Evolutionary conservation across 2,888 invertebrate genomes (phyloP), one percentile per base, ranked within the genome.

Genomic region (Lypha dubia): DNA sequence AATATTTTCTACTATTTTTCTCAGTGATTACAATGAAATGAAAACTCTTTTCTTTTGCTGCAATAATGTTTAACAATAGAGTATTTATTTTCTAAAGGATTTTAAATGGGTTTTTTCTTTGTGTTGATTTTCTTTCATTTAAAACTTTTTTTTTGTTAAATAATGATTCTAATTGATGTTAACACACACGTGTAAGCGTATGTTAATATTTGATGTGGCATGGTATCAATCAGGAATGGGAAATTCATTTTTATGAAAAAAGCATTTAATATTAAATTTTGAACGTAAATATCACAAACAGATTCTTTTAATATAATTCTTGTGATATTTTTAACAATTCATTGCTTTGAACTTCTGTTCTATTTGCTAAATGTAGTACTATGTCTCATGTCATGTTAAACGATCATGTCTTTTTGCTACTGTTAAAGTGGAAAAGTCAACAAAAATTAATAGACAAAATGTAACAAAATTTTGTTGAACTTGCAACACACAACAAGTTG

Each of bases 381-480:
- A 56, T 79, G 74, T 75, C 75, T 65, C 20, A 67, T 83, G 79
- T 77, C 84, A 86, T 83, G 86, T 86, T 85, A 70, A 83, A 83
- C 84, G 84, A 71, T 85, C 84, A 83, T 85, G 84, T 83, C n/a
- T n/a, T 67, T 60, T 9, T 67, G 82, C 79, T 74, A 80, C 83
- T 79, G 79, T 63, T 71, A 63, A 62, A 80, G 67, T 60, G 65
- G 44, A 77, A 77, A 81, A 60, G 79, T 75, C 53, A 84, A 56
- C 71, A 76, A 44, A 60, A 84, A 84, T 58, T 73, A 77, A 75
- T 68, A 44, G 65, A 77, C n/a, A 68, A 68, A 76, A 77, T 60
- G 58, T 51, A 46, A 20, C 67, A 58, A 65, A 60, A 60, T 20
- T 41, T 65, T 70, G 71, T 65, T 76, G 58, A 67, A 67, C 67